A percentile compares a stretch with the other conserved stretches of the same genome.
phyloP scores from a whole-genome alignment of 2,113 vertebrate species.

The Cottus gobio region DNA sequence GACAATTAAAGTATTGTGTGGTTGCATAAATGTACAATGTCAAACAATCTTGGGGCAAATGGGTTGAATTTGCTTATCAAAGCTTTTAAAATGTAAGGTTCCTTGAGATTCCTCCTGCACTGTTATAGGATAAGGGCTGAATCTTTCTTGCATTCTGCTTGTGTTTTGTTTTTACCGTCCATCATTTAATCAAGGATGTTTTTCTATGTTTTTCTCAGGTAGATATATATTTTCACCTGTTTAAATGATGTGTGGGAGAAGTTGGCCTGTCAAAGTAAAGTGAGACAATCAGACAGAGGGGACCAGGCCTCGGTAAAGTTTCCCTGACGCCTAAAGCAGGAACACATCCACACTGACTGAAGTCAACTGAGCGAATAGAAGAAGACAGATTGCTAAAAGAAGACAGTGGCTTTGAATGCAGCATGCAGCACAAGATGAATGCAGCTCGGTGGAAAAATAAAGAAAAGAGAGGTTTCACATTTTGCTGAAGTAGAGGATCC shows the following conservation, averaged over 20 bases:
- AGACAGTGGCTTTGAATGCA: neutral
- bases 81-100: too few species aligned
- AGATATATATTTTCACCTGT: neutral
- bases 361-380: neutral
- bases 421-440: conserved; percentile 10
- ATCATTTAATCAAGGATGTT: neutral
- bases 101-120: too few species aligned
- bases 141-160: neutral
- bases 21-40: too few species aligned
- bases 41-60: too few species aligned
- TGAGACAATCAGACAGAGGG: neutral
- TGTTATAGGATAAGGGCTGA: too few species aligned
- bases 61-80: too few species aligned
- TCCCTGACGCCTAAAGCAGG: neutral
- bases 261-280: neutral
- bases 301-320: neutral
- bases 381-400: neutral
- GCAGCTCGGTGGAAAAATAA: conserved; percentile 11
- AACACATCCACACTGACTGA: neutral
- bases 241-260: neutral
- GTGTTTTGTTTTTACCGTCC: neutral
- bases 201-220: neutral
- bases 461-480: conserved; percentile 26
- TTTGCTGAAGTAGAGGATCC: conserved; percentile 11
- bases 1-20: too few species aligned